Conservation (phyloP, 2,888 invertebrate genomes). For the Colletes collaris region DNA sequence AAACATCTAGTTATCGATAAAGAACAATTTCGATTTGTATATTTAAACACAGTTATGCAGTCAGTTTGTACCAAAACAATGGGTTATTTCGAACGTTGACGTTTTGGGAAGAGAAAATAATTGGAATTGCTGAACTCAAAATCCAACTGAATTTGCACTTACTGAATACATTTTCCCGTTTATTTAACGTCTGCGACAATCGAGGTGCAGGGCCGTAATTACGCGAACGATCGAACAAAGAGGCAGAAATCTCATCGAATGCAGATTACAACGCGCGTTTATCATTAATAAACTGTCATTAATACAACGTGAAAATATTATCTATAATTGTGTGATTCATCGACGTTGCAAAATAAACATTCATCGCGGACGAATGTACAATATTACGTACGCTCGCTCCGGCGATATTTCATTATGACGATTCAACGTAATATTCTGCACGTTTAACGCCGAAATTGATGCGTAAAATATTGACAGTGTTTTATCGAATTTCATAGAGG, state of each 20-base stretch:
- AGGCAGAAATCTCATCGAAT: neutral
- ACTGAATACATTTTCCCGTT: too few relatives aligned
- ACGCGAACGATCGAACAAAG: too few relatives aligned
- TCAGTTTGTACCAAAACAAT: too few relatives aligned
- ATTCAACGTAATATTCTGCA: conserved; percentile 26
- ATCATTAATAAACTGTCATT: conserved; percentile 8
- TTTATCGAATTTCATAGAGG: conserved; percentile 32
- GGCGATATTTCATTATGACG: conserved; percentile 26
- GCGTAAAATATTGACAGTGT: conserved; percentile 23
- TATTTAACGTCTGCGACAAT: too few relatives aligned
- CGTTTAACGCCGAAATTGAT: conserved; percentile 3
- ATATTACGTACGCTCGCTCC: neutral
- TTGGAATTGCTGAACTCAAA: too few relatives aligned
- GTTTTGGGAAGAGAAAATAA: too few relatives aligned
- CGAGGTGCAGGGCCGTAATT: too few relatives aligned
- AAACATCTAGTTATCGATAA: too few relatives aligned
- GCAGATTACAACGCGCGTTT: neutral
- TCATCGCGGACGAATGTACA: conserved; percentile 13
- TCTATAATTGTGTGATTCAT: conserved; percentile 15
- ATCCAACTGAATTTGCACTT: too few relatives aligned
- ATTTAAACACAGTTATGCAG: too few relatives aligned
- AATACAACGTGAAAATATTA: conserved; percentile 20
- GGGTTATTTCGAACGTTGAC: too few relatives aligned
- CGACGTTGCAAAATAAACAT: conserved; percentile 9
- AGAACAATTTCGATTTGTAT: too few relatives aligned